A percentile compares a stretch with the other conserved stretches of the same genome.
Evolutionary conservation across 2,888 invertebrate species (phyloP).

Genomic region (Lysandra bellargus): DNA sequence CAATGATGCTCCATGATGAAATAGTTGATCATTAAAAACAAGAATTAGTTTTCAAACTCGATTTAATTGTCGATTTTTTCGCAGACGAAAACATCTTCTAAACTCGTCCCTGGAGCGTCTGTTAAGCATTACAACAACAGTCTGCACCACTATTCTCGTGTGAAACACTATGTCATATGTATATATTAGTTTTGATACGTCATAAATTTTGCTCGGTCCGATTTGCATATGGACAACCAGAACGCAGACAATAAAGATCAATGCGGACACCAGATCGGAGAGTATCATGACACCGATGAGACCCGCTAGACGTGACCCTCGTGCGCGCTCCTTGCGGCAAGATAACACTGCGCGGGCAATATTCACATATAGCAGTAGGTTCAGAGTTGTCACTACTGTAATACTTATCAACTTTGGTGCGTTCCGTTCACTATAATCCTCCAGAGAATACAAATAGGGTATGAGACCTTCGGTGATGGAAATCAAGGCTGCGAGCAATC

Average conservation of each 20-base stretch:
- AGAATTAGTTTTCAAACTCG: not conserved
- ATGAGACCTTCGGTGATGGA: not conserved
- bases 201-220: not conserved
- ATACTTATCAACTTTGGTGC: not conserved
- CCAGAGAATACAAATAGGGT: not conserved
- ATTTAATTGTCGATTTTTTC: not conserved
- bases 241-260: not conserved
- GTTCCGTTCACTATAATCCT: not conserved
- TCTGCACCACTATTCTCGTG: not conserved
- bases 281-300: conserved; percentile 6
- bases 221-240: not conserved
- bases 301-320: not conserved
- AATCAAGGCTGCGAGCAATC: not conserved
- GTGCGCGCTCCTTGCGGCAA: not conserved
- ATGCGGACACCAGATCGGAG: not conserved
- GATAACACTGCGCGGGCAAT: not conserved
- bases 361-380: not conserved
- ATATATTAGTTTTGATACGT: not conserved
- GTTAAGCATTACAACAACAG: not conserved
- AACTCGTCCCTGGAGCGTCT: not conserved
- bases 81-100: not conserved
- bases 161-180: not conserved
- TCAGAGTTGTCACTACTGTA: not conserved
- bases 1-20: too few species aligned
- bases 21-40: not conserved